Percentiles rank a stretch among this genome's conserved stretches.
These are phyloP conservation scores for Lepidocolaptes lacrymiger DNA, from an alignment of 2,797 vertebrate species.

Conservation along the genomic window DNA sequence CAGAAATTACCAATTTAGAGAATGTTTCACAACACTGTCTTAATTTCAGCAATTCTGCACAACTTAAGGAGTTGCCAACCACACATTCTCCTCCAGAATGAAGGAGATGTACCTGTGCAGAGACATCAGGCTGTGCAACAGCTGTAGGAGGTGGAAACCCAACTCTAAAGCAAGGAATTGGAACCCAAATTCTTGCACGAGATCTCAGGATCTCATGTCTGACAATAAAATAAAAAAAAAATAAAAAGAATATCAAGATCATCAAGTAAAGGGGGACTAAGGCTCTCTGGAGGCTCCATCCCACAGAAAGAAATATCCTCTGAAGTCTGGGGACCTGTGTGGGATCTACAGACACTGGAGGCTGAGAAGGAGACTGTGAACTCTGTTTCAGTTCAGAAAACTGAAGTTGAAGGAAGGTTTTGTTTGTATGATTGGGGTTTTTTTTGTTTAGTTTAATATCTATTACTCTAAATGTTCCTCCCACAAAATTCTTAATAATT, in stretches of 20 bases:
- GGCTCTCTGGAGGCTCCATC: neutral
- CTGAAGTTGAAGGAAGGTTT: neutral
- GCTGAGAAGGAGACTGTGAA: neutral
- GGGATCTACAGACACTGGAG: neutral
- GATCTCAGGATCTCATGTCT: neutral
- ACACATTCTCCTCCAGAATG: neutral
- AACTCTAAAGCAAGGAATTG: neutral
- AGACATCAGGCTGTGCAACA: neutral
- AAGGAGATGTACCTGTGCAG: neutral
- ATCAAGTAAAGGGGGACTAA: neutral
- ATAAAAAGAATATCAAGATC: neutral
- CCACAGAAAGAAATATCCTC: neutral
- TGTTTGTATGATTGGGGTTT: neutral
- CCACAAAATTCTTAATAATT: neutral
- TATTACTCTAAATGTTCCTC: neutral
- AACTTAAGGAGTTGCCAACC: neutral
- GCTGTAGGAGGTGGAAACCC: neutral
- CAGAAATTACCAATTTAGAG: neutral
- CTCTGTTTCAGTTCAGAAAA: neutral
- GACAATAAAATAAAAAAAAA: neutral
- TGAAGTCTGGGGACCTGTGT: neutral
- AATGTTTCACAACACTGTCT: neutral
- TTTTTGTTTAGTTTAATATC: neutral
- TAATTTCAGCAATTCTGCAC: neutral
- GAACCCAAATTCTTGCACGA: neutral